Evolutionary conservation across 2,797 vertebrate species (phyloP).

Genomic region (Tiaroga cobitis): DNA sequence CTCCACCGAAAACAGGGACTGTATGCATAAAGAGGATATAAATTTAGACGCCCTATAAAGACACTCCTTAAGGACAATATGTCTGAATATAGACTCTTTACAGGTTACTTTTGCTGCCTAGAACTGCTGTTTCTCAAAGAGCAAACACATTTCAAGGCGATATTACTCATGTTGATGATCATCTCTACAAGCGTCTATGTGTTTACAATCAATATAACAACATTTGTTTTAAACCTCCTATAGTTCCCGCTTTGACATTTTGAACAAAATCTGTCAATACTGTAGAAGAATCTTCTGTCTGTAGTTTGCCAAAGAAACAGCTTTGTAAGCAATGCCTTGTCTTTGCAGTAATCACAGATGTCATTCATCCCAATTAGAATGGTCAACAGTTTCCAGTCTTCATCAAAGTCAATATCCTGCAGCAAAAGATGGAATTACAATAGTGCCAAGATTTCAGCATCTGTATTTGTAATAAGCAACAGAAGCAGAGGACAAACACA

Average conservation of each 20-base stretch:
- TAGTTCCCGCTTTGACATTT: neutral
- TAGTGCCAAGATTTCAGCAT: neutral
- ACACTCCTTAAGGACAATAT: neutral
- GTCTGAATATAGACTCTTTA: constrained; percentile 16
- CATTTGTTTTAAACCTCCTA: constrained; percentile 5
- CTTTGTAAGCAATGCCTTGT: constrained; percentile 69
- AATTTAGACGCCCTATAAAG: neutral
- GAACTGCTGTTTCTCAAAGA: neutral
- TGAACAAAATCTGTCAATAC: constrained; percentile 36
- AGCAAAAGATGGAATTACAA: constrained; percentile 28
- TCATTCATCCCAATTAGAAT: constrained; percentile 85
- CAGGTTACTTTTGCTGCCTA: neutral
- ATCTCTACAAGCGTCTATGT: neutral
- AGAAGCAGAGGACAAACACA: neutral
- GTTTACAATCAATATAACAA: constrained; percentile 5
- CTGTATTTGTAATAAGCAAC: neutral
- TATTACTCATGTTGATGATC: neutral
- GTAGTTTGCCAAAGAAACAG: constrained; percentile 31
- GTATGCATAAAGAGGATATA: constrained; percentile 28
- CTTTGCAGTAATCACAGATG: constrained; percentile 83
- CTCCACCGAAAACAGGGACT: constrained; percentile 81
- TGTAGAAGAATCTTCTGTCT: constrained; percentile 36
- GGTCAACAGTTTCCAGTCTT: constrained; percentile 85
- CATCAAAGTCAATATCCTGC: constrained; percentile 77
- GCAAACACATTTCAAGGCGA: neutral